Conservation (phyloP, 2,113 vertebrate species). For the Nothoprocta pentlandii region DNA sequence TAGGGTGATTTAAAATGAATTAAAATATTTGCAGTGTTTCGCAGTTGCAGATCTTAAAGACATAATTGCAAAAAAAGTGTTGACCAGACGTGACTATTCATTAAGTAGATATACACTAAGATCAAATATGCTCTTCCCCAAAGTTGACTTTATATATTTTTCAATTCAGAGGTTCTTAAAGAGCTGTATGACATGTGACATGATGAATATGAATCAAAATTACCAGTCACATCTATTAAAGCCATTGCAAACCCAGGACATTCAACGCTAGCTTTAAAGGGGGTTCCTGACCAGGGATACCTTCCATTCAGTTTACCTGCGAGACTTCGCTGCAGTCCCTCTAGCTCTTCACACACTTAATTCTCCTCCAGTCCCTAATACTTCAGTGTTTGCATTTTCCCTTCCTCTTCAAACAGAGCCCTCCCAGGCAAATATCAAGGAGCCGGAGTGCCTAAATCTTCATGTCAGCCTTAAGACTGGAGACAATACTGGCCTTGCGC, state of each 20-base stretch:
- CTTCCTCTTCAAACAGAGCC: background rate
- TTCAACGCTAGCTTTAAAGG: background rate
- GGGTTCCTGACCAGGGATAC: background rate
- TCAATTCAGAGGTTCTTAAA: background rate
- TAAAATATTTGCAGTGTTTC: slow-evolving; percentile 26
- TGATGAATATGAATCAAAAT: background rate
- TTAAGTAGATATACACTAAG: background rate
- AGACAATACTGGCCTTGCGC: slow-evolving; percentile 55
- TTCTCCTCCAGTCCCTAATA: background rate
- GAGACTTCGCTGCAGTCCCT: background rate
- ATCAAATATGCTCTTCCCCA: accelerated
- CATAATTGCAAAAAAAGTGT: background rate
- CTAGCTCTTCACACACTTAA: background rate
- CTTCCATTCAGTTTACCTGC: background rate
- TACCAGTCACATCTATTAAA: background rate
- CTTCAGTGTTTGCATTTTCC: background rate
- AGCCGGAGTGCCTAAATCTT: slow-evolving; percentile 18
- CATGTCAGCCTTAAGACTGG: background rate
- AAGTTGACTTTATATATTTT: background rate
- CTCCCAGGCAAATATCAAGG: background rate
- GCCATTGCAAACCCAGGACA: accelerated
- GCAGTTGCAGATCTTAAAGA: background rate
- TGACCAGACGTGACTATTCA: background rate
- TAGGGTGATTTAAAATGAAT: background rate
- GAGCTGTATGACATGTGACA: background rate